phyloP scores from a whole-genome alignment of 2,113 vertebrate genomes.

The rabbit (Oryctolagus cuniculus) region DNA sequence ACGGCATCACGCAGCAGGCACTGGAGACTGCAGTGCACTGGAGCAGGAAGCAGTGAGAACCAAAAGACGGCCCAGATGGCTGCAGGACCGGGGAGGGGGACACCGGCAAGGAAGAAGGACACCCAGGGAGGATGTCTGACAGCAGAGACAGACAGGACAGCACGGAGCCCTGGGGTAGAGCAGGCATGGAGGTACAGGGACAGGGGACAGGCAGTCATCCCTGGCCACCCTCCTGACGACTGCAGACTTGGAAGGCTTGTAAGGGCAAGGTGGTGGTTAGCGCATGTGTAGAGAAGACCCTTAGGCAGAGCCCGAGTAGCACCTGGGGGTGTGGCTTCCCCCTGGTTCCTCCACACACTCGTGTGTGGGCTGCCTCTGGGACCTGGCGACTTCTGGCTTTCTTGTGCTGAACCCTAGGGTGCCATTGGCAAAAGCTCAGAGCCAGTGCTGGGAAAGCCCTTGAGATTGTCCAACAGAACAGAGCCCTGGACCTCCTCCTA shows the following conservation, averaged over 20 bases:
- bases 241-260: accelerated
- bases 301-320: background rate
- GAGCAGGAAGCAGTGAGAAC: background rate
- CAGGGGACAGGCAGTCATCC: background rate
- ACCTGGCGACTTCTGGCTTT: background rate
- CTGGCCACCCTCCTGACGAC: background rate
- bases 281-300: background rate
- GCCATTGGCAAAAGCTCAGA: background rate
- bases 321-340: background rate
- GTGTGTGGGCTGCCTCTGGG: background rate
- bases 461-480: background rate
- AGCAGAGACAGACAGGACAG: background rate
- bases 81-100: background rate
- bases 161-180: background rate
- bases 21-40: background rate
- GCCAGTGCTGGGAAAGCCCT: background rate
- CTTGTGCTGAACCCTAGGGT: conserved; percentile 25
- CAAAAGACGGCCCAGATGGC: background rate
- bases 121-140: background rate
- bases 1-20: background rate
- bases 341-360: background rate
- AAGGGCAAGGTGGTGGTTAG: too few relatives aligned
- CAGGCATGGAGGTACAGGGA: background rate
- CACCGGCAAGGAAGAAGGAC: background rate
- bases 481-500: conserved; percentile 42